Base-by-base conservation (phyloP, 2,888 invertebrate species). In the Conchocele bisecta region DNA sequence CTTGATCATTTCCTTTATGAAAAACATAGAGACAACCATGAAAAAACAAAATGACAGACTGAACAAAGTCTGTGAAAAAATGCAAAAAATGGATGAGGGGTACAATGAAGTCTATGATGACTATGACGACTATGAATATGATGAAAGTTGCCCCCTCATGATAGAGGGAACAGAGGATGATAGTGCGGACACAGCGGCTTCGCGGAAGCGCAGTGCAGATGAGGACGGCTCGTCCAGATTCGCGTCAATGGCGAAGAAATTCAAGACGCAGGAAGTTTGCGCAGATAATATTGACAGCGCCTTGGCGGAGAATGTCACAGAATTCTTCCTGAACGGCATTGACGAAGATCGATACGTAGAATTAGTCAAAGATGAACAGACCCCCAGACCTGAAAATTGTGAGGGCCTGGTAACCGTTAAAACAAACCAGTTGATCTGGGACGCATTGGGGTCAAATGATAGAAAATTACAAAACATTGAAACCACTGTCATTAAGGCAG, bases 251-350 rank as follows among this genome's bases (percentile, higher is more conserved):
- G 53, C 57, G 1, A 67, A 59, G 41, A 26, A 59, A 15, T 70
- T 64, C 26, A 70, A 70, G 37, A 17, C 59, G 9, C 22, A 37
- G 31, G 72, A 72, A 57, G n/a, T 17, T 13, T 61, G 61, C 63
- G 61, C 56, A 37, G 22, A 7, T 0, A 24, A 13, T 3, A 51
- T 72, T 41, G 72, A 72, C 29, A 24, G 29, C 1, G n/a, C 37
- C 33, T 33, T 73, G 41, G 63, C 73, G 7, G 50, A 59, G 22
- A 67, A 44, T 41, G 48, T 73, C 13, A 73, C 56, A 11, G 63
- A 73, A 7, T 17, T 73, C 2, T 73, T 68, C 24, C 2, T 37
- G 0, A 73, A 73, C 20, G 73, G 73, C 3, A 61, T 73, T 41
- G 58, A 58, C 48, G 58, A 68, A 1, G 59, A 67, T 4, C 22